Evolutionary conservation across 2,113 vertebrate genomes (phyloP), one percentile per base, ranked within the genome.

Genomic region (Podilymbus podiceps): DNA sequence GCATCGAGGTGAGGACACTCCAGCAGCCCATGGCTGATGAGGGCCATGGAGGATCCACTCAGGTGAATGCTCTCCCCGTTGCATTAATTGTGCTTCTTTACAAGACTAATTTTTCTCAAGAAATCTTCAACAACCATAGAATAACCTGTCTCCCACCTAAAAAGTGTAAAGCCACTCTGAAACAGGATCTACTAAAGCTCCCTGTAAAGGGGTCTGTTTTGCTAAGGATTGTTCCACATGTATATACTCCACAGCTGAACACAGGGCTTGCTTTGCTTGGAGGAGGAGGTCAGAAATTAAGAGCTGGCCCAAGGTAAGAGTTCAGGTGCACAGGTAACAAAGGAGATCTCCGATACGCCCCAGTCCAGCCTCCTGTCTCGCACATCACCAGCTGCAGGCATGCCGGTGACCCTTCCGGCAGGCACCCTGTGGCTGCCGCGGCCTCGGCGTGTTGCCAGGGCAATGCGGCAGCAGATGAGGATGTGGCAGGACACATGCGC

Each of bases 361-460:
- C 59, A 63, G 21, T 4, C 47, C 87, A 63, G 49, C 42, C 50
- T 72, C 58, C 19, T 50, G 60, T 8, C 55, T 42, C 24, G 40
- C 66, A 66, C 27, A 21, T 9, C 52, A 38, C 31, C 24, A 66
- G 38, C 24, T 44, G 25, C 40, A 18, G 40, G 50, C 12, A 6
- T 6, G 31, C 56, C 8, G 28, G 8, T 19, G 62, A 49, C 42
- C 59, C 35, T 30, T 87, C 40, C 15, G 2, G 15, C 4, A 4
- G 42, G 35, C 31, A 11, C 28, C 0, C 2, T 2, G 35, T 2
- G 3, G 33, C 24, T 11, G 28, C 23, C 2, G 44, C 25, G 50
- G 35, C 47, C 40, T 27, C 16, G 4, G 30, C 5, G 2, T 18
- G 38, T 46, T 88, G 68, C 69, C 74, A 85, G 50, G 69, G 58